These are phyloP conservation scores for Myotis daubentonii DNA, from an alignment of 2,797 vertebrate genomes.

Conservation along the genomic window DNA sequence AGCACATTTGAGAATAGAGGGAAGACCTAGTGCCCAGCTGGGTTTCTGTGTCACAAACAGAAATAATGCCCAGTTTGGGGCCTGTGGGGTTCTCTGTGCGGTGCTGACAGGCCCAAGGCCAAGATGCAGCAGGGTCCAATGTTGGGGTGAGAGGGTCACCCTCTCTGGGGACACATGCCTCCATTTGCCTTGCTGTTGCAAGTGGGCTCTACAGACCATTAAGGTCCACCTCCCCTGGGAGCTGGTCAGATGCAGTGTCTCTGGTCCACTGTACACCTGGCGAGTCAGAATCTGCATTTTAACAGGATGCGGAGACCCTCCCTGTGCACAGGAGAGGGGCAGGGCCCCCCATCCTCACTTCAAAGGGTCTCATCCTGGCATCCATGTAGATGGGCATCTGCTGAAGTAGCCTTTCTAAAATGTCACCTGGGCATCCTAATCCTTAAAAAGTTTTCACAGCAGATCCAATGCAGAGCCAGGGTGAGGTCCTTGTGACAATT, in stretches of 20 bases:
- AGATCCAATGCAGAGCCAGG: too few species aligned
- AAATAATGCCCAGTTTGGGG: not conserved
- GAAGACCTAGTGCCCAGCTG: accelerated
- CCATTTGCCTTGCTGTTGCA: not conserved
- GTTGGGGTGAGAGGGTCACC: accelerated
- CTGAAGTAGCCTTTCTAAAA: not conserved
- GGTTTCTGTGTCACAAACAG: not conserved
- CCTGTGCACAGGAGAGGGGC: not conserved
- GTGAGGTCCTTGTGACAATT: not conserved
- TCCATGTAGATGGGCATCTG: too few species aligned
- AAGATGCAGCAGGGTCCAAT: not conserved
- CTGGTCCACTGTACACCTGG: not conserved
- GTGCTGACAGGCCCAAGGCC: not conserved
- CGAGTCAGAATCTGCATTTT: not conserved
- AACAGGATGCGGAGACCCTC: not conserved
- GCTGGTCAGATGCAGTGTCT: not conserved
- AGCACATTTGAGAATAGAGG: not conserved
- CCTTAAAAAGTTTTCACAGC: not conserved
- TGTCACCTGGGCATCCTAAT: too few species aligned
- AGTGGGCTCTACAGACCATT: not conserved
- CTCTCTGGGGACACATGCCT: not conserved
- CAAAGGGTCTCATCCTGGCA: not conserved
- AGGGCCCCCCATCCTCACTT: too few species aligned
- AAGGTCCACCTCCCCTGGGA: too few species aligned
- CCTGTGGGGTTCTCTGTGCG: not conserved